Evolutionary conservation across 2,797 vertebrate genomes (phyloP), one percentile per base, ranked within the genome.

Genomic region (Antrozous pallidus): DNA sequence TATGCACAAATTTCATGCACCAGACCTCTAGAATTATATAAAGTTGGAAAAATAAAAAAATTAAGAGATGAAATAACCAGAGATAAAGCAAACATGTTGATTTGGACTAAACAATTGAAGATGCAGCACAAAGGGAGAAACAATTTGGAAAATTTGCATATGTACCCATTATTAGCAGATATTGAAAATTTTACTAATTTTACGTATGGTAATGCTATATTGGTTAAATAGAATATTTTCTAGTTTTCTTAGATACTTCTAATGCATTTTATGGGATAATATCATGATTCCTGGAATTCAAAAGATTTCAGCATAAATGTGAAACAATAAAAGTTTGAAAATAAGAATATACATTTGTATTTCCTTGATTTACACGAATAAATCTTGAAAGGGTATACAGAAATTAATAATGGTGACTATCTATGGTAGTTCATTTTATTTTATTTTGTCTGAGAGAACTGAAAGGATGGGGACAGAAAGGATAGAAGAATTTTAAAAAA

Each of bases 11-110:
- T n/a, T n/a, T n/a, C n/a, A n/a, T n/a, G n/a, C n/a, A n/a, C n/a
- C n/a, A n/a, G n/a, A n/a, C n/a, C n/a, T n/a, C n/a, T n/a, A n/a
- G n/a, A n/a, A 33, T 28, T 18, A n/a, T 20, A 54, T 36, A 87
- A 83, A 6, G 3, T 33, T 77, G 70, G 33, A 82, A 77, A 86
- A 58, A 28, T 40, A 69, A 70, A 31, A 63, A 38, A 70, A 24
- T 26, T 74, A 38, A 8, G 18, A 70, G 38, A 54, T 0, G 11
- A 81, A 77, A 28, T 4, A 73, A n/a, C 20, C 2, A 36, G 26
- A 20, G 11, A 42, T 18, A 10, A 40, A 28, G 20, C 18, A 70
- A 65, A 47, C 0, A 0, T 1, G 0, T 12, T 2, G 0, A 12
- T 10, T 33, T 17, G 38, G 33, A 26, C 51, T 20, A 51, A 49